Evolutionary conservation across 2,113 vertebrate genomes (phyloP).

Genomic region (Panthera uncia): DNA sequence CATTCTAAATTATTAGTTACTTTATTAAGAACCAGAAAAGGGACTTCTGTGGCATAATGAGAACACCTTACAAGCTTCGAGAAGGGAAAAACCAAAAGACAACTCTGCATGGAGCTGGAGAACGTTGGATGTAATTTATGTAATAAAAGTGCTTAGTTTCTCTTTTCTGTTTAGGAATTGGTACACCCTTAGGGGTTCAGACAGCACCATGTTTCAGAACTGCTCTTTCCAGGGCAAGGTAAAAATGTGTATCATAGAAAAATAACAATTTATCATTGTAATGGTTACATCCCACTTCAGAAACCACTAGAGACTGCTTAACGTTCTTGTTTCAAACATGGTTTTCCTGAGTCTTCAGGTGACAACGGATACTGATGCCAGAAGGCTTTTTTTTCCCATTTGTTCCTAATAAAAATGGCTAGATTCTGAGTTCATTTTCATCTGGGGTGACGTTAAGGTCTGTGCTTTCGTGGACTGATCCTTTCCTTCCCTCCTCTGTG

Average conservation of each 20-base stretch:
- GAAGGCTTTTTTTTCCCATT: background rate
- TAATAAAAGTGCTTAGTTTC: constrained; percentile 24
- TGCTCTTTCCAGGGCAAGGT: constrained; percentile 62
- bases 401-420: constrained; percentile 51
- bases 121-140: background rate
- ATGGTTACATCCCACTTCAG: constrained; percentile 31
- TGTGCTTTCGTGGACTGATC: background rate
- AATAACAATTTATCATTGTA: constrained; percentile 60
- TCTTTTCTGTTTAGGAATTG: background rate
- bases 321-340: constrained; percentile 55
- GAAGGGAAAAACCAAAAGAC: background rate
- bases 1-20: constrained; percentile 38
- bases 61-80: background rate
- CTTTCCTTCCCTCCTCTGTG: background rate
- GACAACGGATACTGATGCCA: constrained; percentile 8
- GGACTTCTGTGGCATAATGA: constrained; percentile 1
- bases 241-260: constrained; percentile 55
- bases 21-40: constrained; percentile 50
- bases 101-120: background rate
- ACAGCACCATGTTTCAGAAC: background rate
- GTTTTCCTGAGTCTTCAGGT: constrained; percentile 51
- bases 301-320: constrained; percentile 66
- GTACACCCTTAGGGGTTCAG: background rate
- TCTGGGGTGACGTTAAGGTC: background rate
- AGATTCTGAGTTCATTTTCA: background rate